Conservation (phyloP, 2,797 vertebrate genomes). For the Limnodromus scolopaceus region DNA sequence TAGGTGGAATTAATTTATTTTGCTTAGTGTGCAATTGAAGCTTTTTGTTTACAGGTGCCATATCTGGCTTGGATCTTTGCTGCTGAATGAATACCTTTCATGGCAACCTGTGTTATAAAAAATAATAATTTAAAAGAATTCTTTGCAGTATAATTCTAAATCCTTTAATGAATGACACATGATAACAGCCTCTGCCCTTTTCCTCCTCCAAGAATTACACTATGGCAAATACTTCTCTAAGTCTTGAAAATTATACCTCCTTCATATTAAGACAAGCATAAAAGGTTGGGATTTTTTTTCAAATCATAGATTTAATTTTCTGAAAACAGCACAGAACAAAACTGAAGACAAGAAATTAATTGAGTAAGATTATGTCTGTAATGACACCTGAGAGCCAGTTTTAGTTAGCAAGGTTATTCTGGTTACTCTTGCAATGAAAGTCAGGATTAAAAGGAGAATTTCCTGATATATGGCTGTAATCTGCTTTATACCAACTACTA, state of each 20-base stretch:
- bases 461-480: neutral
- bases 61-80: neutral
- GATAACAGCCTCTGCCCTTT: neutral
- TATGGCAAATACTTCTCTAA: neutral
- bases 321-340: slow-evolving; percentile 6
- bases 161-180: neutral
- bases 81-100: neutral
- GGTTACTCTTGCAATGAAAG: neutral
- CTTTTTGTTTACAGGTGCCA: neutral
- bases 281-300: neutral
- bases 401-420: slow-evolving; percentile 32
- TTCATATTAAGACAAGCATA: slow-evolving; percentile 37
- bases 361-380: neutral
- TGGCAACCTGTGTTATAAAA: neutral
- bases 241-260: slow-evolving; percentile 9
- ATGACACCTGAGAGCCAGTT: neutral
- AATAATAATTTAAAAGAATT: neutral
- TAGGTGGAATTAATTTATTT: neutral
- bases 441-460: neutral
- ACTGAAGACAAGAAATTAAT: neutral
- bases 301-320: slow-evolving; percentile 2
- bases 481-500: neutral
- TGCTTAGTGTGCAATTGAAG: neutral
- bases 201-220: neutral
- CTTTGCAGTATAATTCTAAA: neutral